Evolutionary conservation across 2,797 vertebrate species (phyloP).

Genomic region (Oreochromis grahami): DNA sequence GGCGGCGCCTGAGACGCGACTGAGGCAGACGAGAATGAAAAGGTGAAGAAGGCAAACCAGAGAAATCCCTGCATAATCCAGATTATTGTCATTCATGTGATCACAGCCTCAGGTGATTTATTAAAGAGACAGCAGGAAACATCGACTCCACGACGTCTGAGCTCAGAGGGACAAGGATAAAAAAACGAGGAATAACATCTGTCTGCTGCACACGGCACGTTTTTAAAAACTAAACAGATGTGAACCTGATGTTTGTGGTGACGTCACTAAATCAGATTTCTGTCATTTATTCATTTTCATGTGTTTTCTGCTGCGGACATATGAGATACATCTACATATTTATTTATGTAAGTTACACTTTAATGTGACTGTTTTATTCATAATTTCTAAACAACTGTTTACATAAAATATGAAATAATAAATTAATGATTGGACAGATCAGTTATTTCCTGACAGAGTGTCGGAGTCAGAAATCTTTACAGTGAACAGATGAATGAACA

Average conservation of each 20-base stretch:
- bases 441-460: neutral
- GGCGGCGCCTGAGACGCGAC: neutral
- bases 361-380: too few species aligned
- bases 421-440: neutral
- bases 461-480: neutral
- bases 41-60: neutral
- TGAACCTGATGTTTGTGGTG: neutral
- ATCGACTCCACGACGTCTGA: neutral
- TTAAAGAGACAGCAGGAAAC: neutral
- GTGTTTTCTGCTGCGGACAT: neutral
- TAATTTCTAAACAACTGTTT: too few species aligned
- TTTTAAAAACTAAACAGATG: neutral
- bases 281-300: neutral
- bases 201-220: neutral
- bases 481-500: neutral
- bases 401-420: too few species aligned
- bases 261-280: fast-evolving
- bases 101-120: neutral
- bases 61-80: neutral
- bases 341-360: too few species aligned
- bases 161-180: neutral
- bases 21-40: neutral
- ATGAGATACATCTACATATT: too few species aligned
- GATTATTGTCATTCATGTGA: neutral
- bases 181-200: neutral